These are phyloP conservation scores for Sisor rabdophorus DNA, from an alignment of 2,113 vertebrate species.

Conservation along the genomic window DNA sequence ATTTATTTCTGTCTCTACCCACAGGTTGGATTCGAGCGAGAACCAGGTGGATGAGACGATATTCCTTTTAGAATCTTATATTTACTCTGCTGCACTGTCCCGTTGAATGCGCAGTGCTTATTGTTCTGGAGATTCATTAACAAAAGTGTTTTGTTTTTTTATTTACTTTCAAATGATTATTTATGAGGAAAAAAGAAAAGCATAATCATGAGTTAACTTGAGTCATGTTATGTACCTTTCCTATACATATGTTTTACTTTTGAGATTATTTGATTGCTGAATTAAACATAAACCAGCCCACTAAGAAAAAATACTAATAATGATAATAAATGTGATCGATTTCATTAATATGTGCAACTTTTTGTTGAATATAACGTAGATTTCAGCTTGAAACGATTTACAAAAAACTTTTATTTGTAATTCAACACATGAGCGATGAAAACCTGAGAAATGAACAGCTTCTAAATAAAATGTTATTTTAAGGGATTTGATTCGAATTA, in stretches of 20 bases:
- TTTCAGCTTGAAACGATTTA: constrained; percentile 14
- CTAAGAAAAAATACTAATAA: neutral
- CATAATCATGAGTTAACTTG: neutral
- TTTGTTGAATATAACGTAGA: neutral
- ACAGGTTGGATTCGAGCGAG: constrained; percentile 87
- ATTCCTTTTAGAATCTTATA: constrained; percentile 83
- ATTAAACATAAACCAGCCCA: neutral
- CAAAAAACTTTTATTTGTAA: constrained; percentile 25
- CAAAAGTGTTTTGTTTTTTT: neutral
- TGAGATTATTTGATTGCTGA: constrained; percentile 2
- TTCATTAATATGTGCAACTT: neutral
- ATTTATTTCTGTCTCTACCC: constrained; percentile 10
- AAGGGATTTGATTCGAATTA: constrained; percentile 3
- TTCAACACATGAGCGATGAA: constrained; percentile 12
- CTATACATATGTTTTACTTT: constrained; percentile 5
- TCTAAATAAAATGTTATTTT: neutral
- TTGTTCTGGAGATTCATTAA: neutral
- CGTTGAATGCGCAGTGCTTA: constrained; percentile 13
- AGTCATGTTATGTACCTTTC: neutral
- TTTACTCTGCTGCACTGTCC: constrained; percentile 59
- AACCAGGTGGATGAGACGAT: constrained; percentile 92
- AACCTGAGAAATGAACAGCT: constrained; percentile 1
- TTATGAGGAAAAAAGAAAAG: neutral
- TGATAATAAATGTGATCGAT: neutral
- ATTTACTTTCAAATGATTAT: neutral